phyloP scores from a whole-genome alignment of 2,888 invertebrate genomes.

The Sesia bembeciformis region DNA sequence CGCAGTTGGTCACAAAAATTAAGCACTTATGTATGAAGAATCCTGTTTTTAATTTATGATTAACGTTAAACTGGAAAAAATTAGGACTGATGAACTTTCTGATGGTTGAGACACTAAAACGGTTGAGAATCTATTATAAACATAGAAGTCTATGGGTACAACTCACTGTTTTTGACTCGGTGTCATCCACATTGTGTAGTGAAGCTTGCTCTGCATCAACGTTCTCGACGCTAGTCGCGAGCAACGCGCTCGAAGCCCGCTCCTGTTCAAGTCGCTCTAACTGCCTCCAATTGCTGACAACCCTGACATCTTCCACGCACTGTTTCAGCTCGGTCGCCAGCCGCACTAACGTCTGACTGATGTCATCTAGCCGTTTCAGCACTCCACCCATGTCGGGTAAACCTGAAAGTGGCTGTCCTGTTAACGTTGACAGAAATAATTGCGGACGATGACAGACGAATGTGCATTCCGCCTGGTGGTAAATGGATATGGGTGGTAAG shows the following conservation, averaged over 20 bases:
- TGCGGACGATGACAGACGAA: no score
- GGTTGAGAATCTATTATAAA: no score
- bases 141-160: no score
- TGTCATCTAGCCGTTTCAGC: slow-evolving; percentile 80
- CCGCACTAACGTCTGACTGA: slow-evolving; percentile 79
- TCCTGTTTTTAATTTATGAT: no score
- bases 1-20: no score
- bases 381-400: slow-evolving; percentile 54
- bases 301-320: slow-evolving; percentile 82
- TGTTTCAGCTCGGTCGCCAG: slow-evolving; percentile 81
- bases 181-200: slow-evolving; percentile 69
- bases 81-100: no score
- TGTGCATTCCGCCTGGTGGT: no score
- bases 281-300: slow-evolving; percentile 76
- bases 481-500: no score
- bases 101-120: no score
- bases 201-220: slow-evolving; percentile 70
- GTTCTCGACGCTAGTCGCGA: slow-evolving; percentile 79
- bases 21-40: no score
- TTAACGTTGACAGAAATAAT: no score
- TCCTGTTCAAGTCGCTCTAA: slow-evolving; percentile 76
- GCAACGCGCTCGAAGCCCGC: slow-evolving; percentile 78
- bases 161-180: slow-evolving; percentile 82
- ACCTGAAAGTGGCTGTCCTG: slow-evolving; percentile 18
- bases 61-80: no score